phyloP scores from a whole-genome alignment of 2,113 vertebrate genomes.

The Saguinus midas region DNA sequence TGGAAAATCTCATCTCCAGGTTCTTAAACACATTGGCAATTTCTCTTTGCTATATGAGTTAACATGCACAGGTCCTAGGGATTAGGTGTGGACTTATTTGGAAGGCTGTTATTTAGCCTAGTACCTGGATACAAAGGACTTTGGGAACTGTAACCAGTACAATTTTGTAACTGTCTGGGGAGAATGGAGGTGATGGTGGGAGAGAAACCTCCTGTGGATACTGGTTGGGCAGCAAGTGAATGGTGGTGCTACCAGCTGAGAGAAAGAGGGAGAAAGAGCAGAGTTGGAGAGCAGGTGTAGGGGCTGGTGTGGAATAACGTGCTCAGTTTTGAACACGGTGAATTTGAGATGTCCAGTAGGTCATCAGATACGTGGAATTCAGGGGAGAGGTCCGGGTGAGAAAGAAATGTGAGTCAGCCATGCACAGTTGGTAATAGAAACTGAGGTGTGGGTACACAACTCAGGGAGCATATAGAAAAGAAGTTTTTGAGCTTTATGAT shows the following conservation, averaged over 20 bases:
- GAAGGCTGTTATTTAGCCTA: not conserved
- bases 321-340: not conserved
- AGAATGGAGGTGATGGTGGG: accelerated
- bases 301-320: not conserved
- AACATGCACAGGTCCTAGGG: not conserved
- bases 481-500: not conserved
- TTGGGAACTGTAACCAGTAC: not conserved
- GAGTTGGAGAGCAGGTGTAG: not conserved
- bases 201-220: not conserved
- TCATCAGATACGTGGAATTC: not conserved
- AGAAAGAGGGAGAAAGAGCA: not conserved
- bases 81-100: not conserved
- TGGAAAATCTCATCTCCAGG: not conserved
- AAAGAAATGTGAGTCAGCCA: not conserved
- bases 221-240: not conserved
- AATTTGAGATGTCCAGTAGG: not conserved
- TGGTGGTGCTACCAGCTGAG: not conserved
- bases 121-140: not conserved
- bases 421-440: not conserved
- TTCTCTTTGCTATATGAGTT: not conserved
- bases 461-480: not conserved
- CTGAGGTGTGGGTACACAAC: not conserved
- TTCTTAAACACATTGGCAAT: not conserved
- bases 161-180: not conserved
- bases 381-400: not conserved